Conservation (phyloP, 2,888 invertebrate genomes). For the Neocrepidodera transversa region DNA sequence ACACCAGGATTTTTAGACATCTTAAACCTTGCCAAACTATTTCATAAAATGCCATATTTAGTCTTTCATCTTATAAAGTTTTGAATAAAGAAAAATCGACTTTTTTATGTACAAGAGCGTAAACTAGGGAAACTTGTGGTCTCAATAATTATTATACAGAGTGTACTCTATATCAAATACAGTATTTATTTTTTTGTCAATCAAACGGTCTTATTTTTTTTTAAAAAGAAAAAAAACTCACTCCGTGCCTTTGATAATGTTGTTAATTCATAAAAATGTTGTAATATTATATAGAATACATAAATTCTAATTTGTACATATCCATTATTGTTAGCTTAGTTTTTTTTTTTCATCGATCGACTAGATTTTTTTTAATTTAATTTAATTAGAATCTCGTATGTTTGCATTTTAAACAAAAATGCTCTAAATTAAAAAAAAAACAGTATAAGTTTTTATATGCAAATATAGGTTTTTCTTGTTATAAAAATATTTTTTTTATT, state of each 20-base stretch:
- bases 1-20: too few species aligned
- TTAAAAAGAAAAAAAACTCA: constrained; percentile 18
- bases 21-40: background rate
- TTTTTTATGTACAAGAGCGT: constrained; percentile 9
- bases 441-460: too few species aligned
- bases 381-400: constrained; percentile 32
- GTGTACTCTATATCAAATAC: constrained; percentile 20
- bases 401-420: too few species aligned
- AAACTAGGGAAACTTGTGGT: constrained; percentile 24
- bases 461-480: background rate
- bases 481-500: constrained; percentile 24
- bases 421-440: too few species aligned
- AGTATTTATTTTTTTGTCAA: constrained; percentile 28
- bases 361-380: constrained; percentile 28
- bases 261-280: constrained; percentile 48
- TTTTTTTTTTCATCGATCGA: constrained; percentile 38
- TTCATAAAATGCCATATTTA: background rate
- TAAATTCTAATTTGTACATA: constrained; percentile 45
- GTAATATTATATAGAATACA: constrained; percentile 53
- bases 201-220: constrained; percentile 21
- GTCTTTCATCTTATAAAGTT: background rate
- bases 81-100: background rate
- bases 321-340: constrained; percentile 41
- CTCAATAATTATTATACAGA: constrained; percentile 25
- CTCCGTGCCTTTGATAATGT: constrained; percentile 48